Base-by-base conservation (phyloP, 2,113 vertebrate species). In the Propithecus coquereli region DNA sequence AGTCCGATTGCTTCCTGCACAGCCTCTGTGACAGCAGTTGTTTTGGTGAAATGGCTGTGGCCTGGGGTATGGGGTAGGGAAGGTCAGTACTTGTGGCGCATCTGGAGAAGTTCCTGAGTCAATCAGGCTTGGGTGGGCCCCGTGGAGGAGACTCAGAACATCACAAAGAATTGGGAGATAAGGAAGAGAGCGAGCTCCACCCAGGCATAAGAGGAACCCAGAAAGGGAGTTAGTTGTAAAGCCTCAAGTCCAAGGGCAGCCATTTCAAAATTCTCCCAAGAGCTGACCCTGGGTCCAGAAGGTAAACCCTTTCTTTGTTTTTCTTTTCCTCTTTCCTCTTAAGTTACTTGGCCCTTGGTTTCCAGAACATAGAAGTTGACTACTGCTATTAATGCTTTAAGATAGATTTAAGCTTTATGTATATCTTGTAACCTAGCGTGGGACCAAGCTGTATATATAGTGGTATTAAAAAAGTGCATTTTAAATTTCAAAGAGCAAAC, bases 401-500 rank as follows among this genome's bases (percentile, higher is more conserved):
- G 10, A 25, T 83, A 63, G 32, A 65, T 52, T 52, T 74, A 70
- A 82, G 30, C 89, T 87, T 94, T 81, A 40, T 8, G 3, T 70
- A 17, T 71, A 66, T 85, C 87, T 92, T 90, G 22, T 87, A 73
- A 52, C 52, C 47, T 95, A 61, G 17, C 27, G 61, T 85, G 37
- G 59, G 34, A 91, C 16, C 81, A 74, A 80, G 30, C 18, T 43
- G 13, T 59, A 81, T 91, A 83, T 94, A 47, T 16, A 84, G 9
- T 18, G 93, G 30, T 57, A 70, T 20, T 68, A 57, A 66, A 66
- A 95, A 90, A 54, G 3, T 71, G 18, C 34, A 66, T 91, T 86
- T 25, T 94, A 54, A 94, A 61, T 94, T 61, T 90, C 74, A 89
- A 86, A 95, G 30, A 82, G 43, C 13, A 65, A 90, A 63, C 30